Evolutionary conservation across 2,113 vertebrate genomes (phyloP).

Genomic region (Burhinus bistriatus): DNA sequence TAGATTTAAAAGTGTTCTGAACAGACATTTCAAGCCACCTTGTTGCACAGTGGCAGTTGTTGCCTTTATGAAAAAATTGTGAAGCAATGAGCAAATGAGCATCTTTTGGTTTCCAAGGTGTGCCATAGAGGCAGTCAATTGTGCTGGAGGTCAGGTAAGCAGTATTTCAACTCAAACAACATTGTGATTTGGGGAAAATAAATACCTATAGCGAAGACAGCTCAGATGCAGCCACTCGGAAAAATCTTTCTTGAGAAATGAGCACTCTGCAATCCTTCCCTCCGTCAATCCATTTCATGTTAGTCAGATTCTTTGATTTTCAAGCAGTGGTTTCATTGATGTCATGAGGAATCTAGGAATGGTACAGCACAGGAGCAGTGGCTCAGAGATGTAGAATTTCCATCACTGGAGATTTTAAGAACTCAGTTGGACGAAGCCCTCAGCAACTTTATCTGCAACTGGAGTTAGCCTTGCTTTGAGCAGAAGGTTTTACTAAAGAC

Average conservation of each 20-base stretch:
- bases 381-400: neutral
- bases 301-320: neutral
- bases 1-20: neutral
- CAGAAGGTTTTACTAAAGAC: neutral
- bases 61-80: neutral
- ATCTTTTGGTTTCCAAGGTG: neutral
- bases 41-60: accelerated
- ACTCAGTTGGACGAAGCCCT: neutral
- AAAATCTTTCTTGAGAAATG: neutral
- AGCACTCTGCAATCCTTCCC: neutral
- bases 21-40: neutral
- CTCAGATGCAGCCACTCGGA: neutral
- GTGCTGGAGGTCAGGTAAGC: neutral
- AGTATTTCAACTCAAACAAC: neutral
- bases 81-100: neutral
- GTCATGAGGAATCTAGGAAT: neutral
- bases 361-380: neutral
- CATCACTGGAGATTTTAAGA: neutral
- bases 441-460: neutral
- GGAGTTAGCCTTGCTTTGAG: neutral
- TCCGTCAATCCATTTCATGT: neutral
- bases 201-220: neutral
- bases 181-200: neutral
- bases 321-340: neutral
- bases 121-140: neutral